Percentiles rank a stretch among this genome's conserved stretches.
Evolutionary conservation across 1,140 invertebrate species (phyloP).

Genomic region (Theocolax elegans): DNA sequence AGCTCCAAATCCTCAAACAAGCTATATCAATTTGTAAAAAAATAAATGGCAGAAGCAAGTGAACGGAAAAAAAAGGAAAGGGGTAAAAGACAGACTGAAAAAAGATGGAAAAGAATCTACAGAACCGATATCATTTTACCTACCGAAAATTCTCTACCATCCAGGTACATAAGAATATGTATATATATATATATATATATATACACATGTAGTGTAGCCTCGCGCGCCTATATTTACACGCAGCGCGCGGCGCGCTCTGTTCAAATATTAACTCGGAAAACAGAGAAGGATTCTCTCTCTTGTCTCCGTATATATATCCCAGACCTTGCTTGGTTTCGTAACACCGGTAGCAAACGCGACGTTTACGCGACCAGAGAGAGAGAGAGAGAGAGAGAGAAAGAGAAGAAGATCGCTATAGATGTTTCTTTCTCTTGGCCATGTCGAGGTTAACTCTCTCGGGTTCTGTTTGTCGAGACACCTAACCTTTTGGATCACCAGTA

Average conservation of each 20-base stretch:
- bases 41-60: neutral
- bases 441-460: neutral
- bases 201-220: too few species aligned
- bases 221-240: neutral
- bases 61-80: neutral
- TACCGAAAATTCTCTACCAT: neutral
- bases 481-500: conserved; percentile 16
- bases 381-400: too few species aligned
- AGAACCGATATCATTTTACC: conserved; percentile 12
- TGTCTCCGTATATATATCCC: neutral
- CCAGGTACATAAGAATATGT: too few species aligned
- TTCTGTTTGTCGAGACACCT: conserved; percentile 50
- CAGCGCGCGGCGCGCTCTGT: conserved; percentile 39
- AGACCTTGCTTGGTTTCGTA: conserved; percentile 54
- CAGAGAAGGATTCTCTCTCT: conserved; percentile 46
- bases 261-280: conserved; percentile 63
- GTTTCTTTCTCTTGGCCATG: too few species aligned
- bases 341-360: conserved; percentile 54
- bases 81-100: neutral
- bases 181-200: too few species aligned
- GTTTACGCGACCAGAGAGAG: conserved; percentile 48
- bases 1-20: neutral
- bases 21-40: neutral
- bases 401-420: conserved; percentile 49
- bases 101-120: conserved; percentile 11